Conservation (phyloP, 2,797 vertebrate species). For the Mus caroli region DNA sequence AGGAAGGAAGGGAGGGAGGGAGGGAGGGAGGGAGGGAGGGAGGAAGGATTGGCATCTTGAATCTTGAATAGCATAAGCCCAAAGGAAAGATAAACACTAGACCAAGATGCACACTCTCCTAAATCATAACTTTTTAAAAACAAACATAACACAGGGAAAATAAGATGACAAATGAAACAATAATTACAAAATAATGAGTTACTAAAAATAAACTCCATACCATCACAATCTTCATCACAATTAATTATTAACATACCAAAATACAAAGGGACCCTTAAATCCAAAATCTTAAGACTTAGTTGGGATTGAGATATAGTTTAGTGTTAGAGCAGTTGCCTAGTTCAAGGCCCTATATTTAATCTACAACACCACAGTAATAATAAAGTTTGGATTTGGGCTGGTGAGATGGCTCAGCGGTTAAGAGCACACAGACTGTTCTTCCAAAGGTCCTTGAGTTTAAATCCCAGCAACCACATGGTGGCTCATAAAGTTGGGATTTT, state of each 20-base stretch:
- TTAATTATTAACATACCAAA: background rate
- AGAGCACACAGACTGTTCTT: no score
- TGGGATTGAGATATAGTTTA: background rate
- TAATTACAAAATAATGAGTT: constrained; percentile 5
- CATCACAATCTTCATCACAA: background rate
- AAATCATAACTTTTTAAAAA: background rate
- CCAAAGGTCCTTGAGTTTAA: no score
- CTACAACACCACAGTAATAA: background rate
- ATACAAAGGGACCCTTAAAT: background rate
- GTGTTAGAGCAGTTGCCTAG: background rate
- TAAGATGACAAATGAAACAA: constrained; percentile 12
- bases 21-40: no score
- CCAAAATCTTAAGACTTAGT: background rate
- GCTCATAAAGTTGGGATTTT: background rate
- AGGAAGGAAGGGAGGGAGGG: no score
- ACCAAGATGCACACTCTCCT: background rate
- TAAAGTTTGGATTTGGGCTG: background rate
- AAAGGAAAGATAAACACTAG: background rate
- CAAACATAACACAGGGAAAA: background rate
- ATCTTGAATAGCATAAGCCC: background rate
- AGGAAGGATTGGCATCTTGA: background rate
- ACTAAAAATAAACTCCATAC: background rate
- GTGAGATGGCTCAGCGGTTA: no score
- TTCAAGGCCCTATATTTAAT: background rate
- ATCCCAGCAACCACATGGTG: no score